Percentiles rank a stretch among this genome's conserved stretches.
phyloP scores from a whole-genome alignment of 2,113 vertebrate genomes.

The Tragelaphus imberbis region DNA sequence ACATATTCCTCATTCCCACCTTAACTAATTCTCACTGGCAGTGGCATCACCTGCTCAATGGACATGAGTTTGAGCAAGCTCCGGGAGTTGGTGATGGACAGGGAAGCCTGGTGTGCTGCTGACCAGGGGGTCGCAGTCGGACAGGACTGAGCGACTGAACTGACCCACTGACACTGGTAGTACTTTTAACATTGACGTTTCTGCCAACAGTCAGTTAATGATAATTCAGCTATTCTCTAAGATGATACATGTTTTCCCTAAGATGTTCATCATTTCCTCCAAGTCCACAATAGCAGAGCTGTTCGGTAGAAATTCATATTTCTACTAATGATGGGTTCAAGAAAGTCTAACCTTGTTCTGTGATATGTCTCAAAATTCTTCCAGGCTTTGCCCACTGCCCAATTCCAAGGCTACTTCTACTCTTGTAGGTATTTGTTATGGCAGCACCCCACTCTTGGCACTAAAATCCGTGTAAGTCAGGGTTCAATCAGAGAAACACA shows the following conservation, averaged over 20 bases:
- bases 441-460: background rate
- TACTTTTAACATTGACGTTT: background rate
- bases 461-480: background rate
- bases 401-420: background rate
- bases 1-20: background rate
- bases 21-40: background rate
- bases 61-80: background rate
- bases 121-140: fast-evolving
- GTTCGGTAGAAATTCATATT: background rate
- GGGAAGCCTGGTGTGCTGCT: background rate
- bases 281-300: background rate
- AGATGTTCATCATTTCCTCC: background rate
- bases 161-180: background rate
- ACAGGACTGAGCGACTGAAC: background rate
- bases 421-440: background rate
- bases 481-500: background rate
- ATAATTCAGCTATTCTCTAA: background rate
- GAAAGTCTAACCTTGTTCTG: background rate
- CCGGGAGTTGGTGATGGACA: background rate
- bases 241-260: background rate
- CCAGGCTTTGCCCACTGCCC: background rate
- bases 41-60: background rate
- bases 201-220: background rate
- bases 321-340: background rate
- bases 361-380: background rate